Conservation (phyloP, 2,113 vertebrate species). For the Lucifuga dentata region DNA sequence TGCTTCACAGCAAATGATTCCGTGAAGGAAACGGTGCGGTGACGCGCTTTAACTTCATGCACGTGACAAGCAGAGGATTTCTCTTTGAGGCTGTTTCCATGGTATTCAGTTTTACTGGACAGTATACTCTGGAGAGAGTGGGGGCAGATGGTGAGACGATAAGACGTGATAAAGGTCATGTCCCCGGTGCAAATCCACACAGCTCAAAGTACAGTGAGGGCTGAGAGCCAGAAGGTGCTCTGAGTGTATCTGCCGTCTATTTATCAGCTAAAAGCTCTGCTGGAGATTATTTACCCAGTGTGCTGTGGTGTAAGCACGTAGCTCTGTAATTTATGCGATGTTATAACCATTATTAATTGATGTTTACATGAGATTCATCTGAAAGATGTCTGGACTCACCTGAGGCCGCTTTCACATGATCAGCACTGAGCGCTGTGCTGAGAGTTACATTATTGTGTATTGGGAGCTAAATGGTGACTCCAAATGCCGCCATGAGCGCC, state of each 20-base stretch:
- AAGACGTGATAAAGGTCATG: constrained; percentile 48
- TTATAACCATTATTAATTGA: not conserved
- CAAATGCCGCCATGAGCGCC: too few relatives aligned
- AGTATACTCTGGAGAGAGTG: constrained; percentile 23
- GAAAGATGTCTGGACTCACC: too few relatives aligned
- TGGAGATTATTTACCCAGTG: too few relatives aligned
- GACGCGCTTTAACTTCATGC: not conserved
- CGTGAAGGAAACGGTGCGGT: not conserved
- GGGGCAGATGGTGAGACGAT: constrained; percentile 51
- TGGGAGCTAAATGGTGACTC: too few relatives aligned
- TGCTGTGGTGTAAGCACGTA: not conserved
- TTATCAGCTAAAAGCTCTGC: not conserved
- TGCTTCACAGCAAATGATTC: too few relatives aligned
- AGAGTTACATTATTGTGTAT: too few relatives aligned
- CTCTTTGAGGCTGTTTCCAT: constrained; percentile 41
- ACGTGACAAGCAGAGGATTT: constrained; percentile 10
- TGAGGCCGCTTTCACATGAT: too few relatives aligned
- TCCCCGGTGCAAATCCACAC: constrained; percentile 27
- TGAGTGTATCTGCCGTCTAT: too few relatives aligned
- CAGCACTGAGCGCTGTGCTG: too few relatives aligned
- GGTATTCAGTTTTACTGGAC: constrained; percentile 31
- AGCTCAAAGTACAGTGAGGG: too few relatives aligned
- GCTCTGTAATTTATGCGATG: not conserved
- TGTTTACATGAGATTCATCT: too few relatives aligned
- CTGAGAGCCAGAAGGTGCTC: not conserved